Evolutionary conservation across 1,140 invertebrate genomes (phyloP), one percentile per base, ranked within the genome.

Genomic region (Hylaeus anthracinus): DNA sequence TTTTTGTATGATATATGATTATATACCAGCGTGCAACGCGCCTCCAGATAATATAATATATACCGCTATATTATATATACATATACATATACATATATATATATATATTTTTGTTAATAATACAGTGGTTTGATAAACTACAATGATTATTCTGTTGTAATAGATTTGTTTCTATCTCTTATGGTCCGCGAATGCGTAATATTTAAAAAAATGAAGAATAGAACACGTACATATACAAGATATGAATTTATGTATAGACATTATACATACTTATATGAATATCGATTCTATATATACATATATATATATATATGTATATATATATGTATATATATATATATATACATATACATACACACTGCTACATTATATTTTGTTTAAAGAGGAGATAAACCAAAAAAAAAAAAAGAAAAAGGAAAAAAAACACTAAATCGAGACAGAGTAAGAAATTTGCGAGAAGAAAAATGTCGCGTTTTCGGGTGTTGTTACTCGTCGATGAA

Each of bases 21-120:
- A 86, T 91, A 86, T 83, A 90, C 75, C 85, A 53, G 75, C 83
- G 87, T 72, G 83, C 72, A 82, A 48, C 78, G 67, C 72, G 66
- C 78, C 41, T 71, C 71, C 77, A 78, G 70, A 86, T 85, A 78
- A 88, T 87, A 88, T 87, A 85, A 76, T 86, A 85, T 83, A 83
- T 82, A 84, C 66, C 70, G 78, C 73, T 79, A 88, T 81, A 86
- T 82, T 86, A 81, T 85, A 86, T 82, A 86, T 79, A 87, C 84
- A 79, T 67, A 81, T 78, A 85, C 63, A 73, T 72, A 79, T 83
- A 81, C 72, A 85, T 79, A 86, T 78, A 90, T 86, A 82, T 81
- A 86, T 84, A 88, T 91, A 91, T 91, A 91, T 91, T 91, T 92
- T 91, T 92, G 90, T 92, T 92, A 92, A 85, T 81, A 81, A 90